Evolutionary conservation across 2,888 invertebrate species (phyloP).

Genomic region (Nasonia oneida): DNA sequence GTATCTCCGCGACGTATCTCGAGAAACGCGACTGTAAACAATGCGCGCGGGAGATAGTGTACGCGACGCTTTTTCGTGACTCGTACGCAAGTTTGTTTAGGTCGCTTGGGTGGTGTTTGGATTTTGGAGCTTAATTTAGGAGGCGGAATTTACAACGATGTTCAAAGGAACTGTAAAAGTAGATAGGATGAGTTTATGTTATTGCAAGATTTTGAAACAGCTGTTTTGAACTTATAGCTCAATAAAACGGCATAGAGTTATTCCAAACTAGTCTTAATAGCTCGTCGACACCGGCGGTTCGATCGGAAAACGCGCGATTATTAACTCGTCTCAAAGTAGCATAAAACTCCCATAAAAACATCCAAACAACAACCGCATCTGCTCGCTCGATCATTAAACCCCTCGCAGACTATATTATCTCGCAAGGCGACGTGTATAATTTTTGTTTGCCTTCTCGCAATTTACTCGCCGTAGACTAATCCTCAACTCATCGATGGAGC

Average conservation of each 20-base stretch:
- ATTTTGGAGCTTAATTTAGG: neutral
- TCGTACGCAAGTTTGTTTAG: neutral
- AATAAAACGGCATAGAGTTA: neutral
- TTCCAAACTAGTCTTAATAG: neutral
- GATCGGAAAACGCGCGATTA: neutral
- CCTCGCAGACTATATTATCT: neutral
- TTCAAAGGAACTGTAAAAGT: neutral
- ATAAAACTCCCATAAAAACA: neutral
- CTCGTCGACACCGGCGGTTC: neutral
- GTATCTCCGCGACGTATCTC: conserved; percentile 30
- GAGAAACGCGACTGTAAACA: conserved; percentile 31
- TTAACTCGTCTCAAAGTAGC: neutral
- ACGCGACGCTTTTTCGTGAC: conserved; percentile 5
- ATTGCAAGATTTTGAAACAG: neutral
- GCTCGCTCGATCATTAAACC: neutral
- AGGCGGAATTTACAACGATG: neutral
- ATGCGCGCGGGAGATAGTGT: conserved; percentile 18
- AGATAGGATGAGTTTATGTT: neutral
- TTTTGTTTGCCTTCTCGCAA: conserved; percentile 28
- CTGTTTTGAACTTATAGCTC: neutral
- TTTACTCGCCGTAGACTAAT: conserved; percentile 16
- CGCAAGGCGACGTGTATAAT: conserved; percentile 8
- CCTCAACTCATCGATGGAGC: conserved; percentile 48
- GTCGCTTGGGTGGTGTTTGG: neutral
- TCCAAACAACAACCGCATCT: neutral